Evolutionary conservation across 1,140 invertebrate genomes (phyloP), one percentile per base, ranked within the genome.

Genomic region (Frieseomelitta varia): DNA sequence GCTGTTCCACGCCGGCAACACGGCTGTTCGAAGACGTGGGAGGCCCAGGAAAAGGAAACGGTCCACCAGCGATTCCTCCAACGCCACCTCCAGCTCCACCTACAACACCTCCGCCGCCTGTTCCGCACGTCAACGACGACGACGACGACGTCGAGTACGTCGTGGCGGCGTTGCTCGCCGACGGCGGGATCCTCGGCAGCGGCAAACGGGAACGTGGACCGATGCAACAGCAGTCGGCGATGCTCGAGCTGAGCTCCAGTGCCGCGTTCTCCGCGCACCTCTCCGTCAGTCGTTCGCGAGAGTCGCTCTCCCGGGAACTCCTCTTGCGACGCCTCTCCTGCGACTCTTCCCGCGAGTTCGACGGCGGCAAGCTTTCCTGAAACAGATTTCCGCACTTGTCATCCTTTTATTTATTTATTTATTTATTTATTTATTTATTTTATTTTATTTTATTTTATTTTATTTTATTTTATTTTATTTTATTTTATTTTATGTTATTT

Each of bases 141-240:
- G 67, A 69, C 30, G 79, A 53, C 51, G 68, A 2, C 30, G 30
- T 47, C 17, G 69, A 34, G n/a, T 67, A 27, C 34, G 85, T 39
- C 61, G 85, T n/a, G 15, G 58, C 39, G 39, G 67, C 21, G 27
- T 39, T 51, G 63, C 56, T 10, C n/a, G 82, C 51, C 82, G 85
- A 85, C 68, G 79, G 53, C 19, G 85, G 87, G 79, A 91, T 82
- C 19, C 92, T 91, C 10, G 93, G 92, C 65, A 94, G 86, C 56
- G 93, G 93, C 12, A 94, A 85, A 55, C 93, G 92, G 6, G 92
- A 92, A 24, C 93, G 92, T 14, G 93, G 90, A 6, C 93, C 93
- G 71, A 94, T 94, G 91, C 94, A 95, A 69, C 94, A 94, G 53
- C 93, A 94, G 75, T 94, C 93, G 75, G 91, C 85, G 27, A 92